Evolutionary conservation across 2,888 invertebrate genomes (phyloP), one percentile per base, ranked within the genome.

Genomic region (Coleophora deauratella): DNA sequence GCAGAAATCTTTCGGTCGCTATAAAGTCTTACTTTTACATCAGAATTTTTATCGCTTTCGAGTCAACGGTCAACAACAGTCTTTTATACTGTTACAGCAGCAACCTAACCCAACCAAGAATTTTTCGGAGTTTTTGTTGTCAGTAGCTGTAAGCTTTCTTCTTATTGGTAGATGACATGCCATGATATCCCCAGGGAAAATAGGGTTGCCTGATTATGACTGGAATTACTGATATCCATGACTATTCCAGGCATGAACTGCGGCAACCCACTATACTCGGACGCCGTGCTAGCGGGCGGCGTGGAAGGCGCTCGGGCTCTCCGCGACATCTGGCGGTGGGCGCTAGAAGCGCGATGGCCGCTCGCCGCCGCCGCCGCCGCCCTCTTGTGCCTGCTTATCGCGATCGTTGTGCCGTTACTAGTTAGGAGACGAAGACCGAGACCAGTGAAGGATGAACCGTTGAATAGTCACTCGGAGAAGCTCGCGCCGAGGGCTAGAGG

Each of bases 201-300:
- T n/a, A n/a, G n/a, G n/a, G n/a, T n/a, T n/a, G n/a, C n/a, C n/a
- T n/a, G n/a, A n/a, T n/a, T n/a, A n/a, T n/a, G n/a, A n/a, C n/a
- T n/a, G n/a, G n/a, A n/a, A n/a, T n/a, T n/a, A n/a, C n/a, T n/a
- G n/a, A n/a, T n/a, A n/a, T n/a, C n/a, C n/a, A n/a, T 21, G 21
- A 21, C 21, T 21, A 21, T 21, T 21, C 21, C 54, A 73, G 75
- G 81, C 43, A 81, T 81, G 81, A 77, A 84, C 62, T 85, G 86
- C 57, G 85, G 84, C 45, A 82, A 84, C 59, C 85, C 85, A 38
- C 69, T 84, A 44, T 72, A 84, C 65, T 81, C 85, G 43, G 80
- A 82, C 59, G 85, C 85, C 32, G 82, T 86, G 54, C 62, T 72
- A 55, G 57, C 77, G 39, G 80, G 75, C 50, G 76, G 64, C 41